Percentiles rank a stretch among this genome's conserved stretches.
Evolutionary conservation across 2,888 invertebrate genomes (phyloP).

Genomic region (Hyppa rectilinea): DNA sequence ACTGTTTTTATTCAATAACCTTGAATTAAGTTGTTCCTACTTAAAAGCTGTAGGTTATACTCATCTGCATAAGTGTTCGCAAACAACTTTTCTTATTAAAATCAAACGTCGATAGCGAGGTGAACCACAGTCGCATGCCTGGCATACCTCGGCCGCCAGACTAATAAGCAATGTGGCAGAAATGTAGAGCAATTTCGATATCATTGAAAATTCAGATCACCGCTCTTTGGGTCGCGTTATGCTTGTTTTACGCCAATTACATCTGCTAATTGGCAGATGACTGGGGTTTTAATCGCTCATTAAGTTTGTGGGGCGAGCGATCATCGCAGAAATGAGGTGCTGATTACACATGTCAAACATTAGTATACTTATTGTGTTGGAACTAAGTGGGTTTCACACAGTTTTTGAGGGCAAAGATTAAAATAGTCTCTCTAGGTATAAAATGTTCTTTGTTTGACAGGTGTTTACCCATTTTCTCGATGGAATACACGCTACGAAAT

Average conservation of each 20-base stretch:
- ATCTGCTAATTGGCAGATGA: conserved; percentile 62
- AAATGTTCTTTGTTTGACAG: neutral
- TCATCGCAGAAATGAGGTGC: conserved; percentile 50
- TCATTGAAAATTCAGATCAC: conserved; percentile 59
- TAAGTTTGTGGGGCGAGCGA: conserved; percentile 54
- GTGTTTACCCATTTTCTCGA: neutral
- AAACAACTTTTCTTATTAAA: conserved; percentile 80
- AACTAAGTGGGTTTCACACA: conserved; percentile 54
- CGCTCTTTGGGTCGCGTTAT: conserved; percentile 50
- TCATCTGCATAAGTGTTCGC: conserved; percentile 72
- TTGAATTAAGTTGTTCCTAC: conserved; percentile 55
- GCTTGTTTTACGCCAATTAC: conserved; percentile 62
- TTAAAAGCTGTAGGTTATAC: conserved; percentile 65
- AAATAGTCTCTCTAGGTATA: too few species aligned
- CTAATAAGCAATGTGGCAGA: conserved; percentile 53
- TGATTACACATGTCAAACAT: conserved; percentile 59
- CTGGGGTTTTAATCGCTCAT: conserved; percentile 56
- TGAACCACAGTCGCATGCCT: conserved; percentile 75
- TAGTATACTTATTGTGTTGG: conserved; percentile 56
- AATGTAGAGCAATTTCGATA: conserved; percentile 60
- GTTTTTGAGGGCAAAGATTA: conserved; percentile 22
- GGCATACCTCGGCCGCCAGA: conserved; percentile 69
- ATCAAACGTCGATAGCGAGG: conserved; percentile 78
- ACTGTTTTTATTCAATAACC: conserved; percentile 41
- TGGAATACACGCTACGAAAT: neutral